Base-by-base conservation (phyloP, 1,140 invertebrate genomes). In the Cataglyphis hispanica region DNA sequence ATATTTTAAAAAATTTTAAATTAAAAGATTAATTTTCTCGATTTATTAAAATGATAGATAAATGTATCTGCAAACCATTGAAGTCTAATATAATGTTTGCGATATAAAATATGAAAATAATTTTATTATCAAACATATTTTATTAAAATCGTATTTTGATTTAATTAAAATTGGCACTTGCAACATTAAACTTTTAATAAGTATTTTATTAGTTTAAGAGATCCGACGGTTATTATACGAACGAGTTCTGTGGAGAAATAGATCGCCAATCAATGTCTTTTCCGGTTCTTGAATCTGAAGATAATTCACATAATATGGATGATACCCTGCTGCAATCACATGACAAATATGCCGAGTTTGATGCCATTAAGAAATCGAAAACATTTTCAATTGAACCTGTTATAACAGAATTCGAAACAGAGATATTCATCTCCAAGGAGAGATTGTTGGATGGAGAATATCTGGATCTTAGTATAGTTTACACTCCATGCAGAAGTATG, bases 401-500 rank as follows among this genome's bases (percentile, higher is more conserved):
- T 16, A 13, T 0, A 1, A 87, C 93, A 84, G 91, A 50, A 50
- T 19, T 50, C 4, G 46, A 93, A 77, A 94, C 94, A 60, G 89
- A 90, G 27, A 93, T 94, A 86, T 94, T 92, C 46, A 89, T 94
- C 37, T 94, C 93, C 0, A 90, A 91, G 56, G 67, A 91, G 43
- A 84, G 66, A 10, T 58, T 93, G 16, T 19, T 46, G 1, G 34
- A 60, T 10, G 87, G 78, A 16, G 88, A 94, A 58, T 60, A 53
- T 60, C 77, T 94, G 22, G 87, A 92, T 81, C 84, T 94, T n/a
- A 85, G 58, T 1, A 90, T 94, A 43, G 85, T 89, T 46, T 94
- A 93, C 60, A 94, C 94, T 58, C 90, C 93, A 6, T 94, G 85
- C 43, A 92, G 69, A 92, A 85, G 93, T 93, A 90, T 66, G 16